These are phyloP conservation scores for Toxotes lorentzi DNA, from an alignment of 2,797 vertebrate genomes.

Conservation along the genomic window DNA sequence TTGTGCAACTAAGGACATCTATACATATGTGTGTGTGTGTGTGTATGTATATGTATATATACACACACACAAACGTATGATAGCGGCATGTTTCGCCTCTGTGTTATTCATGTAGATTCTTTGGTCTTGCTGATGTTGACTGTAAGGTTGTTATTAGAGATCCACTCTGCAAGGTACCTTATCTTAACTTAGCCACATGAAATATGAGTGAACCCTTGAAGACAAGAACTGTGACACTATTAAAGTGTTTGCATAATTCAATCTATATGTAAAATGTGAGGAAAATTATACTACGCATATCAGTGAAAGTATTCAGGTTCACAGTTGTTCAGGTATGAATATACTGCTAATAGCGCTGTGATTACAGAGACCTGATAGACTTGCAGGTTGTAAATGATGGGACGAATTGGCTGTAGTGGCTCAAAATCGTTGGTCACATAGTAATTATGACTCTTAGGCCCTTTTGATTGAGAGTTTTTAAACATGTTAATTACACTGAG, in stretches of 20 bases:
- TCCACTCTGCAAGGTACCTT: not conserved
- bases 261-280: no score
- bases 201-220: no score
- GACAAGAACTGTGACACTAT: not conserved
- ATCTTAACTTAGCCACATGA: no score
- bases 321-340: not conserved
- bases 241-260: no score
- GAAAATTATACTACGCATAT: not conserved
- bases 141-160: not conserved
- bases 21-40: no score
- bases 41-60: no score
- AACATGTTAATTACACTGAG: not conserved
- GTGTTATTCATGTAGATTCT: not conserved
- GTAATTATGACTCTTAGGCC: not conserved
- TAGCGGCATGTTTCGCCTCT: not conserved
- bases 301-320: not conserved
- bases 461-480: slow-evolving; percentile 4
- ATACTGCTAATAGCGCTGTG: not conserved
- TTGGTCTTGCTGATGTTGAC: not conserved
- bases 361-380: not conserved
- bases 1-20: not conserved
- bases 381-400: not conserved
- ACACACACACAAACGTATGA: no score
- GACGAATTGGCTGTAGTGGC: not conserved
- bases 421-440: not conserved